phyloP scores from a whole-genome alignment of 2,797 vertebrate species.

The Sciurus carolinensis region DNA sequence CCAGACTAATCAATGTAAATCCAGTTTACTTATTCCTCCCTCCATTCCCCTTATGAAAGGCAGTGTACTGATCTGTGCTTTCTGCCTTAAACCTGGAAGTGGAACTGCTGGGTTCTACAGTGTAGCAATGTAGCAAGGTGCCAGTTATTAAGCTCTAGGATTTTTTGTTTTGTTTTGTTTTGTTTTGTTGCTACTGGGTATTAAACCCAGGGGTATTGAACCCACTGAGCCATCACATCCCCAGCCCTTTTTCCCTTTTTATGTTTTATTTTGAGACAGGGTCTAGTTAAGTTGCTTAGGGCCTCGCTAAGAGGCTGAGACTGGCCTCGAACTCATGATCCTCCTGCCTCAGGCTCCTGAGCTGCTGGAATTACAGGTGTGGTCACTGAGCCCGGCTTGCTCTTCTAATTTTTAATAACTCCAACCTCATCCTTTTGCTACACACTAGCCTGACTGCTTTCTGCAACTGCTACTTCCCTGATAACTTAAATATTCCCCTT shows the following conservation, averaged over 20 bases:
- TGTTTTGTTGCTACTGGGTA: too few relatives aligned
- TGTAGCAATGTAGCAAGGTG: background rate
- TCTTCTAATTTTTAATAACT: background rate
- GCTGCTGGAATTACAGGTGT: too few relatives aligned
- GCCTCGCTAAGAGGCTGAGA: too few relatives aligned
- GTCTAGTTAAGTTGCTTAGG: too few relatives aligned
- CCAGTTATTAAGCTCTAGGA: background rate
- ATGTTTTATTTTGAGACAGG: too few relatives aligned
- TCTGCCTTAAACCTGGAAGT: slow-evolving; percentile 17
- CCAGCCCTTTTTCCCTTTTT: too few relatives aligned
- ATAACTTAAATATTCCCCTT: slow-evolving; percentile 31
- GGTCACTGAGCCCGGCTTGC: too few relatives aligned
- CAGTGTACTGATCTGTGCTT: background rate
- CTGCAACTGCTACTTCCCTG: background rate
- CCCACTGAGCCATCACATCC: too few relatives aligned
- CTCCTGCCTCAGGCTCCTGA: too few relatives aligned
- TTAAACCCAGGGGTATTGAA: too few relatives aligned
- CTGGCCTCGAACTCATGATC: too few relatives aligned
- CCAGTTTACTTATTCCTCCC: background rate
- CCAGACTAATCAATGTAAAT: background rate
- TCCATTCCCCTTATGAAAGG: background rate
- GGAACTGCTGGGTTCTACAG: background rate
- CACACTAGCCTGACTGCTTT: background rate
- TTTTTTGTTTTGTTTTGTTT: too few relatives aligned
- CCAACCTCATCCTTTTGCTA: slow-evolving; percentile 26